Percentiles rank a stretch among this genome's conserved stretches.
These are phyloP conservation scores for Epinotia bilunana DNA, from an alignment of 2,888 invertebrate genomes.

Conservation along the genomic window DNA sequence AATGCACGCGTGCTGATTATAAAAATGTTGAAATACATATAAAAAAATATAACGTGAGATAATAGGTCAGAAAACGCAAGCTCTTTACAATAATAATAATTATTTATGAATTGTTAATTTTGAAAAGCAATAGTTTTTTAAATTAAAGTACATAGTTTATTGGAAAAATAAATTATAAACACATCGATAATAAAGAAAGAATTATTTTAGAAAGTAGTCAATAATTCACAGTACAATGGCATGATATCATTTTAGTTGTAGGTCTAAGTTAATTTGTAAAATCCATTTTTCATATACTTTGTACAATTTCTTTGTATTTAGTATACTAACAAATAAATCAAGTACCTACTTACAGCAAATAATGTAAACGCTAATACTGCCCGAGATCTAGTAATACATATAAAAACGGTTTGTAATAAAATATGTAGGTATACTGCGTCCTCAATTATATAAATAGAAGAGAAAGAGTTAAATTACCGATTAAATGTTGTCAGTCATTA, in stretches of 20 bases:
- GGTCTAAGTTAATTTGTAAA: conserved; percentile 51
- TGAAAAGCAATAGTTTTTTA: conserved; percentile 54
- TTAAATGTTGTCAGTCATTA: conserved; percentile 1
- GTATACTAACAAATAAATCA: conserved; percentile 3
- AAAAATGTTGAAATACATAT: conserved; percentile 53
- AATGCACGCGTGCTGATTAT: conserved; percentile 79
- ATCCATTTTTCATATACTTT: conserved; percentile 28
- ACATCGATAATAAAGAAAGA: conserved; percentile 49
- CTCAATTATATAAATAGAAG: not conserved
- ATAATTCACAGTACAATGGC: conserved; percentile 57
- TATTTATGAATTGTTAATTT: conserved; percentile 56
- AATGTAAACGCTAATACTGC: conserved; percentile 35
- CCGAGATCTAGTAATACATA: conserved; percentile 23
- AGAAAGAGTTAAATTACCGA: not conserved
- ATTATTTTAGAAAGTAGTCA: conserved; percentile 47
- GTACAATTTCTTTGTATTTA: not conserved
- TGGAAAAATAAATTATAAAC: conserved; percentile 49
- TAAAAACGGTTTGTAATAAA: conserved; percentile 23
- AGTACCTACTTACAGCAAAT: not conserved
- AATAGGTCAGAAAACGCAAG: conserved; percentile 53
- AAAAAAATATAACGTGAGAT: conserved; percentile 57
- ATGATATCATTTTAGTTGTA: conserved; percentile 63
- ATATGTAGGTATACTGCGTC: not conserved
- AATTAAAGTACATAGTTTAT: conserved; percentile 48
- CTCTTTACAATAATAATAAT: conserved; percentile 54